A percentile compares a stretch with the other conserved stretches of the same genome.
Conservation (phyloP, 2,888 invertebrate genomes). For the Sarcophaga rosellei region DNA sequence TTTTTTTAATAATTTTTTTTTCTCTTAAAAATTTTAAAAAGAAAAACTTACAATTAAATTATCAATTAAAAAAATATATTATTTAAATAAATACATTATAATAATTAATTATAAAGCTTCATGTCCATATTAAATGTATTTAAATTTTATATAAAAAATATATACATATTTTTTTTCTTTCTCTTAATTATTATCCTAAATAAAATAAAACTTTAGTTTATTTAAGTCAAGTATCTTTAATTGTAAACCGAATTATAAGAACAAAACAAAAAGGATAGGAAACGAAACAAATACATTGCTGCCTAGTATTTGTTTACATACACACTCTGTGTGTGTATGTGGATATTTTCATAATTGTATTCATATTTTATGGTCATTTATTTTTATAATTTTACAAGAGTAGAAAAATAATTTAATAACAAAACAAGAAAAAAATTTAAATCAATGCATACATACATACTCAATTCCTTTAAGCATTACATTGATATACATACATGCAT, state of each 20-base stretch:
- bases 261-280: background rate
- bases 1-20: constrained; percentile 34
- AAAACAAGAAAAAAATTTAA: background rate
- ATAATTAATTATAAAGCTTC: background rate
- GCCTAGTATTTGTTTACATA: too few relatives aligned
- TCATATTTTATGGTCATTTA: constrained; percentile 9
- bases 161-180: constrained; percentile 9
- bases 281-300: too few relatives aligned
- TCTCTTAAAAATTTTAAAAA: background rate
- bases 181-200: background rate
- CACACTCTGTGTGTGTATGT: background rate
- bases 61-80: background rate
- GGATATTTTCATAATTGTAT: background rate
- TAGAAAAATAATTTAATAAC: too few relatives aligned
- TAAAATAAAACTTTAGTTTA: background rate
- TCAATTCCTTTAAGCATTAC: background rate
- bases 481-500: constrained; percentile 27
- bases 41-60: background rate
- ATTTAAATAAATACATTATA: background rate
- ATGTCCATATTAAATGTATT: constrained; percentile 43
- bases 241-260: too few relatives aligned
- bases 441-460: constrained; percentile 41
- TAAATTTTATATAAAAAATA: constrained; percentile 9
- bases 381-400: too few relatives aligned
- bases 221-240: constrained; percentile 10